phyloP scores from a whole-genome alignment of 2,113 vertebrate species.

The Scomber scombrus region DNA sequence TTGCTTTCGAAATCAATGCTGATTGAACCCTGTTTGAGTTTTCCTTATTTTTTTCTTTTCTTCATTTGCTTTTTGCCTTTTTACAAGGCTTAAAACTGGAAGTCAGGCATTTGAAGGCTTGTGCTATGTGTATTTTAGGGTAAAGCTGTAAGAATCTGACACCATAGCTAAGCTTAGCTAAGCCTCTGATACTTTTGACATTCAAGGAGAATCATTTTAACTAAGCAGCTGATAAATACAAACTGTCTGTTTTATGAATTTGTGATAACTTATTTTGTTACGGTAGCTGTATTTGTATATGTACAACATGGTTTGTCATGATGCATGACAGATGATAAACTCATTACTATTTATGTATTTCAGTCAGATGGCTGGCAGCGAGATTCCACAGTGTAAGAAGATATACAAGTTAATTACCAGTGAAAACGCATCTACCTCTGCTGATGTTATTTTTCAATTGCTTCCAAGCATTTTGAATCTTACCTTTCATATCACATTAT shows the following conservation, averaged over 20 bases:
- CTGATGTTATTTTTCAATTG: conserved; percentile 47
- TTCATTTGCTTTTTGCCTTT: neutral
- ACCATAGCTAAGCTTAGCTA: conserved; percentile 55
- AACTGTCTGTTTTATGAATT: conserved; percentile 3
- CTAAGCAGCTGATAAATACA: conserved; percentile 55
- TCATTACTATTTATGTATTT: conserved; percentile 51
- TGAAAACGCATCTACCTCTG: conserved; percentile 42
- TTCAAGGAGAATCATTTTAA: conserved; percentile 47
- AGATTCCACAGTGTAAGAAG: conserved; percentile 41
- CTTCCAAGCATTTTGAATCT: conserved; percentile 40
- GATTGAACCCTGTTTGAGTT: conserved; percentile 5
- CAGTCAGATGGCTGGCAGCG: conserved; percentile 40
- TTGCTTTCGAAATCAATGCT: neutral
- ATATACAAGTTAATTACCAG: conserved; percentile 63
- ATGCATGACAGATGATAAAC: conserved; percentile 31
- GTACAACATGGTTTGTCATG: conserved; percentile 4
- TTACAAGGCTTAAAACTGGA: conserved; percentile 43
- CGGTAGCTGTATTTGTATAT: neutral
- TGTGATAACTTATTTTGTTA: neutral
- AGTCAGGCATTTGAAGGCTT: conserved; percentile 38
- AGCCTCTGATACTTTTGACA: conserved; percentile 62
- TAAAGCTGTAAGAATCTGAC: conserved; percentile 63
- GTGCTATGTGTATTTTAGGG: conserved; percentile 50
- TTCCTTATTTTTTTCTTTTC: neutral
- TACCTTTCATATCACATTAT: conserved; percentile 43